These are phyloP conservation scores for Turnix velox DNA, from an alignment of 2,113 vertebrate genomes.

Conservation along the genomic window DNA sequence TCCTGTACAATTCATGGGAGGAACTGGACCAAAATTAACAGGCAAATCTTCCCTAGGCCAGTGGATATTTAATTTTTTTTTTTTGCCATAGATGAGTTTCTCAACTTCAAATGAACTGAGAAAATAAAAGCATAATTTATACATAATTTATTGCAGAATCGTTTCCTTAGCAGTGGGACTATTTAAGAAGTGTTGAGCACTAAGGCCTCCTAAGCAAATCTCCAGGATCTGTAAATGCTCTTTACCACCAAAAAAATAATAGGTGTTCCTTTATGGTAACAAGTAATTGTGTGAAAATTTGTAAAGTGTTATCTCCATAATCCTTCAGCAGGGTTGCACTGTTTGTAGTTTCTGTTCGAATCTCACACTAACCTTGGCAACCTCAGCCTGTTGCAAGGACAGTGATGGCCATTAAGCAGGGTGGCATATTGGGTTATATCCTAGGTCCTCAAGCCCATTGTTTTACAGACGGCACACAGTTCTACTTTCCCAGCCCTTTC, in stretches of 20 bases:
- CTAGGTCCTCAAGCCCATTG: not conserved
- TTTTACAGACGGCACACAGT: constrained; percentile 12
- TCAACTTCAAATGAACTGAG: not conserved
- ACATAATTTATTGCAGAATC: not conserved
- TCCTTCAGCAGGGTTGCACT: not conserved
- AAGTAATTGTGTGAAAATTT: not conserved
- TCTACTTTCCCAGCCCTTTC: too few relatives aligned
- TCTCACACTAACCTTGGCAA: constrained; percentile 35
- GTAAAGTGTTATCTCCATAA: not conserved
- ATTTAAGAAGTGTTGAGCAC: not conserved
- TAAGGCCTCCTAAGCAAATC: not conserved
- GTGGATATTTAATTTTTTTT: not conserved
- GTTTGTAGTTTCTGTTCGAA: constrained; percentile 12
- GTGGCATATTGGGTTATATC: not conserved
- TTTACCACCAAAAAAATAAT: not conserved
- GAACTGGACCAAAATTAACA: not conserved
- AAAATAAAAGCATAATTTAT: not conserved
- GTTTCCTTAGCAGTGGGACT: not conserved
- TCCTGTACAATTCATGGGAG: not conserved
- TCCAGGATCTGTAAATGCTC: not conserved
- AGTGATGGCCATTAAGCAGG: not conserved
- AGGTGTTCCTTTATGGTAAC: not conserved
- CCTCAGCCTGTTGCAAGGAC: not conserved
- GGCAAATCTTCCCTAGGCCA: not conserved
- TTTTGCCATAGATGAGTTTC: not conserved